Evolutionary conservation across 92 coral and sea anemone species (phyloP), one percentile per base, ranked within the genome.

Genomic region (Metridium senile): DNA sequence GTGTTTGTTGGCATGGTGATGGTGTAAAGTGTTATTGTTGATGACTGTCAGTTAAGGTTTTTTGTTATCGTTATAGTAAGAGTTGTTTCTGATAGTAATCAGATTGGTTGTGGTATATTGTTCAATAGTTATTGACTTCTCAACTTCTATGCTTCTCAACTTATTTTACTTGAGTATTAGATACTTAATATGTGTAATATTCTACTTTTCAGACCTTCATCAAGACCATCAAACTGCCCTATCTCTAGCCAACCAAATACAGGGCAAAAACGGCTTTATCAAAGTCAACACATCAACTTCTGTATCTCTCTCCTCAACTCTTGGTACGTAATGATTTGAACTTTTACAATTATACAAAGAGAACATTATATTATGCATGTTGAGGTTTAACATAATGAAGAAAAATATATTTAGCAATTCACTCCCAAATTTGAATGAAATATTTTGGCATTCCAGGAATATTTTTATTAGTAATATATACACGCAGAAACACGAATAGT

Each of bases 241-340:
- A 59, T 59, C 66, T 35, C 52, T 68, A 28, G 76, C 68, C 26
- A 78, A 47, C 76, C 33, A 70, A 46, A 33, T 78, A 25, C 47
- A 68, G 18, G 70, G 59, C 68, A 78, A 78, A 78, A 78, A 78
- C 39, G 83, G 83, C 1, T 26, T 78, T 18, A 35, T 78, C 11
- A 54, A 78, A 33, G 47, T 69, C 1, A 68, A 52, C 69, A 49
- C 23, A 34, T 31, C 58, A 56, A 22, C 68, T 21, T 16, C 76
- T 21, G n/a, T 33, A 54, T 13, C 75, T 68, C 57, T 33, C 18
- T 11, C 82, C 18, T 11, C 35, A 19, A 22, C 26, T 9, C 28
- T 35, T 75, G 90, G 86, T 81, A 86, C 70, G 89, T 75, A 78
- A 33, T 32, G n/a, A 21, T 56, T 57, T 58, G 71, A 71, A 71